Evolutionary conservation across 2,888 invertebrate genomes (phyloP), one percentile per base, ranked within the genome.

Genomic region (Congeria kusceri): DNA sequence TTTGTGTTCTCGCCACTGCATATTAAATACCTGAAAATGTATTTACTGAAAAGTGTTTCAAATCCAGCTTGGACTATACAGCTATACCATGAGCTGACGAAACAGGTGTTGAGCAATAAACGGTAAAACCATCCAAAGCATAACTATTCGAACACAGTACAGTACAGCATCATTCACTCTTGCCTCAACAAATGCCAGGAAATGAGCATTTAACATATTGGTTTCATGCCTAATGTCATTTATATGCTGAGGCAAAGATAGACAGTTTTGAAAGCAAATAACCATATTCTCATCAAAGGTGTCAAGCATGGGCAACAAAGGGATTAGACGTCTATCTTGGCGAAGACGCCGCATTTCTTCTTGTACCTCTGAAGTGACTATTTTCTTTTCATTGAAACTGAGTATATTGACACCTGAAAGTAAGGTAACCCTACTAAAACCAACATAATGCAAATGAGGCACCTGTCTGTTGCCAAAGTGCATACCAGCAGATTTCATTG

Each of bases 381-480:
- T 72, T 44, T 80, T 77, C n/a, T 25, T 20, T 23, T 61, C 46
- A 72, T 77, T 76, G 25, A 79, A 70, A 15, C 76, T 39, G n/a
- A 57, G 25, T 20, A 79, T 73, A 53, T 69, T 27, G 13, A 83
- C 13, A n/a, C 59, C 44, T 5, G 20, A 18, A n/a, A 83, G 32
- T 23, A 32, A 69, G 20, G 49, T 39, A 13, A 83, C 77, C 23
- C 83, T 56, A 53, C 80, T 80, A 25, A 83, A 49, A 25, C 68
- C 83, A 59, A 79, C 76, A 80, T 83, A 83, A 64, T 83, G 79
- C 18, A 62, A 62, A 53, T 83, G 83, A 29, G 44, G 57, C 20
- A 46, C 46, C 57, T 62, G 68, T 32, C 83, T 71, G 3, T 57
- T 47, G 15, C 63, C 71, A 59, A 83, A 72, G 66, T 83, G 61